Evolutionary conservation across 2,888 invertebrate species (phyloP).

Genomic region (Heliconius ismenius): DNA sequence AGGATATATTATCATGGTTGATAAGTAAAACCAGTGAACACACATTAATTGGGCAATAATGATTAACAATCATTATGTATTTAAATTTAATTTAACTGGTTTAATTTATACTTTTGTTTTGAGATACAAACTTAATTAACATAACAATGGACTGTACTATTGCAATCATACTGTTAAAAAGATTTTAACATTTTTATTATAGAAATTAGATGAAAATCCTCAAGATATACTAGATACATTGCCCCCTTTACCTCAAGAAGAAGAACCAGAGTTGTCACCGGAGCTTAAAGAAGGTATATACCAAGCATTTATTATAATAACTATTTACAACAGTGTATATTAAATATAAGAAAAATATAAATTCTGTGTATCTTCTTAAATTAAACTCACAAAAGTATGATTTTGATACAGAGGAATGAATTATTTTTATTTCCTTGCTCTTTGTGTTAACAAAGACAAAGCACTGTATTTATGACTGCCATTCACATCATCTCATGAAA

Average conservation of each 20-base stretch:
- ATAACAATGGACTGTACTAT: not conserved
- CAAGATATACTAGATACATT: conserved; percentile 79
- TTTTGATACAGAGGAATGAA: not conserved
- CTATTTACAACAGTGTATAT: not conserved
- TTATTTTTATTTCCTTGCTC: not conserved
- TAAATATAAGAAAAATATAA: not conserved
- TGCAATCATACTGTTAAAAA: not conserved
- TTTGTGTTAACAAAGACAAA: too few relatives aligned
- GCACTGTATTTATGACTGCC: too few relatives aligned
- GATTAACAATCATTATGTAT: conserved; percentile 11
- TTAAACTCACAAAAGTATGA: too few relatives aligned
- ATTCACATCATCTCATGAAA: too few relatives aligned
- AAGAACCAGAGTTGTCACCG: conserved; percentile 79
- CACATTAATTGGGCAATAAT: not conserved
- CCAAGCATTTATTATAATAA: not conserved
- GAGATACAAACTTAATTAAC: not conserved
- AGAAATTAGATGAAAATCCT: conserved; percentile 66
- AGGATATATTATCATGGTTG: not conserved
- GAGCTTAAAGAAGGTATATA: conserved; percentile 85
- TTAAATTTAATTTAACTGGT: not conserved
- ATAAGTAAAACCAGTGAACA: not conserved
- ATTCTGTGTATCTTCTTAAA: too few relatives aligned
- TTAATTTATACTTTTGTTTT: not conserved
- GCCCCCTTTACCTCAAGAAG: conserved; percentile 71
- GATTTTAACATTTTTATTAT: conserved; percentile 37